phyloP scores from a whole-genome alignment of 2,113 vertebrate genomes.

The Fulica atra region DNA sequence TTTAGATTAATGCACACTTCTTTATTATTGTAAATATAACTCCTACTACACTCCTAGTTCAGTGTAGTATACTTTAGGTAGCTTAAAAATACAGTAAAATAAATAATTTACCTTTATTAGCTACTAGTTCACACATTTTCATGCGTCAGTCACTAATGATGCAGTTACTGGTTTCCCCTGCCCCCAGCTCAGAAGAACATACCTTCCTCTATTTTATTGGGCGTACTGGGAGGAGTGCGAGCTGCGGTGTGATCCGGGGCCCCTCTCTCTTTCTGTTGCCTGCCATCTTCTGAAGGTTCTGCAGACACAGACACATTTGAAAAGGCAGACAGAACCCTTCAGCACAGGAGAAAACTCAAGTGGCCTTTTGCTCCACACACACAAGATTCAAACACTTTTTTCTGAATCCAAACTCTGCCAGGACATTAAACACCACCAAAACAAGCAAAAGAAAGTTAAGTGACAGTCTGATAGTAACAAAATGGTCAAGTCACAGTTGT shows the following conservation, averaged over 20 bases:
- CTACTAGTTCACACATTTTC: background rate
- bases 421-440: background rate
- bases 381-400: background rate
- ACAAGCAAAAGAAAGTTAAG: slow-evolving; percentile 47
- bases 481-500: background rate
- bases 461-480: background rate
- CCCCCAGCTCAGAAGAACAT: slow-evolving; percentile 32
- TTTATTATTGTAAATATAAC: slow-evolving; percentile 8
- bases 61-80: background rate
- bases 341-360: background rate
- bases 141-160: background rate
- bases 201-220: slow-evolving; percentile 91
- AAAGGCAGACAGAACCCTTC: background rate
- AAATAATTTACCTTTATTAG: background rate
- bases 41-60: background rate
- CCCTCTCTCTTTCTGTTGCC: slow-evolving; percentile 77
- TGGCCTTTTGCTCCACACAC: background rate
- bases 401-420: background rate
- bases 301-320: background rate
- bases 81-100: background rate
- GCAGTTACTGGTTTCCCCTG: background rate
- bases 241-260: slow-evolving; percentile 65
- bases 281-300: slow-evolving; percentile 79
- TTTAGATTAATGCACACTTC: slow-evolving; percentile 32
- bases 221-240: slow-evolving; percentile 89